phyloP scores from a whole-genome alignment of 2,888 invertebrate species.

The Cheilosia impressa region DNA sequence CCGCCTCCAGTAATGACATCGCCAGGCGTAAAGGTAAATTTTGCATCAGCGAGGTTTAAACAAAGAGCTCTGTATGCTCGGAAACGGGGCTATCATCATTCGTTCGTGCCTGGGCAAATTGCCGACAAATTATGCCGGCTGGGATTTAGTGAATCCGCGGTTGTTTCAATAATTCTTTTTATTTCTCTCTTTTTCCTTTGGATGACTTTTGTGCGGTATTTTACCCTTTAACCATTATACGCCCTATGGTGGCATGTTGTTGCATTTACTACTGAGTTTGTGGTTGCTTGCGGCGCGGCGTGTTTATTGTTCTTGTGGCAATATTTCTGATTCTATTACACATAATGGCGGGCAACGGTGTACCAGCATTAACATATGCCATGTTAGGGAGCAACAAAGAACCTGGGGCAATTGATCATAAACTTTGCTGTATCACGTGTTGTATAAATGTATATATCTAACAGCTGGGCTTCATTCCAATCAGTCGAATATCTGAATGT shows the following conservation, averaged over 20 bases:
- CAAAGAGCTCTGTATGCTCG: constrained; percentile 36
- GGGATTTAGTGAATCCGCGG: constrained; percentile 80
- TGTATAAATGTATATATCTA: too few relatives aligned
- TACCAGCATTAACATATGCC: too few relatives aligned
- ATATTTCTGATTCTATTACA: too few relatives aligned
- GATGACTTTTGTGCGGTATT: constrained; percentile 16
- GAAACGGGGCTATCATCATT: constrained; percentile 61
- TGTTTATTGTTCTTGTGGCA: too few relatives aligned
- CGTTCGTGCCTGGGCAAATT: constrained; percentile 79
- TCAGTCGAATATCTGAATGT: too few relatives aligned
- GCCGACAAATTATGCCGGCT: constrained; percentile 82
- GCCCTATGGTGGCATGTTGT: constrained; percentile 8
- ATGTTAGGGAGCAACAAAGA: too few relatives aligned
- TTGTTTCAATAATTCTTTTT: constrained; percentile 74
- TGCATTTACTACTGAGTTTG: constrained; percentile 26
- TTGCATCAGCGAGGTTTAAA: constrained; percentile 28
- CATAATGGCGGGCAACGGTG: too few relatives aligned
- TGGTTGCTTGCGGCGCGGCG: neutral
- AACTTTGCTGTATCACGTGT: too few relatives aligned
- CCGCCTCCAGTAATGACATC: constrained; percentile 45
- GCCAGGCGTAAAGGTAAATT: constrained; percentile 26
- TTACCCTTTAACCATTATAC: neutral
- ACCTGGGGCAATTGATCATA: too few relatives aligned
- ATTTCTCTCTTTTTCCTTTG: constrained; percentile 22
- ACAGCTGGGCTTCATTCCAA: too few relatives aligned